These are phyloP conservation scores for Halocynthia aurantium DNA, from an alignment of 23 tunicate genomes.

Conservation along the genomic window DNA sequence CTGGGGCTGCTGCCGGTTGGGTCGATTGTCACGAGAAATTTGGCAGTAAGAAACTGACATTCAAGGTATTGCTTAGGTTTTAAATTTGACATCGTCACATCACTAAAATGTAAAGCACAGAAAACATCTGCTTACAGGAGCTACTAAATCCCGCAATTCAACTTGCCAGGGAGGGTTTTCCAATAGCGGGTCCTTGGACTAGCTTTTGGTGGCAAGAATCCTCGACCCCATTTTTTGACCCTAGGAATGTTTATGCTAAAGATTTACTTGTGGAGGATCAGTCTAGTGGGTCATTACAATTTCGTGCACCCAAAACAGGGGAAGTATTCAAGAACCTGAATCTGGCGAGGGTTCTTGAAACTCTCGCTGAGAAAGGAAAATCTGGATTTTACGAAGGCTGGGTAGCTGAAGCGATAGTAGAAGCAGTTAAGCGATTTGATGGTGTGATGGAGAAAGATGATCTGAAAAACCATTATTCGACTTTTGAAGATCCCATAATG, in stretches of 20 bases:
- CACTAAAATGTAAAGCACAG: background rate
- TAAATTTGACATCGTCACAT: background rate
- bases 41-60: conserved; percentile 64
- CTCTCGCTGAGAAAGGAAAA: conserved; percentile 62
- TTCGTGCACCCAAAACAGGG: conserved; percentile 51
- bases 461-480: conserved; percentile 24
- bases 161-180: conserved; percentile 67
- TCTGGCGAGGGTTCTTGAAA: conserved; percentile 52
- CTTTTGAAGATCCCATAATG: conserved; percentile 65
- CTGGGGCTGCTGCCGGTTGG: conserved; percentile 89
- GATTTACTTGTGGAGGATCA: conserved; percentile 42
- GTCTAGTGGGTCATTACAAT: background rate
- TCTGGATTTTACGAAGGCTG: conserved; percentile 87
- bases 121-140: conserved; percentile 6
- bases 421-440: conserved; percentile 29
- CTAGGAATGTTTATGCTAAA: conserved; percentile 27
- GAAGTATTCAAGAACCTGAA: conserved; percentile 65
- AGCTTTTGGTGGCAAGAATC: conserved; percentile 23
- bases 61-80: conserved; percentile 11
- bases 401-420: conserved; percentile 84
- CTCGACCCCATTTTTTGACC: conserved; percentile 3
- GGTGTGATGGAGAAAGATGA: conserved; percentile 61
- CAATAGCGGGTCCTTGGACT: conserved; percentile 70
- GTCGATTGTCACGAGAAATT: conserved; percentile 68
- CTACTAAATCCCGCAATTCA: conserved; percentile 59